Evolutionary conservation across 2,113 vertebrate species (phyloP), one percentile per base, ranked within the genome.

Genomic region (Glaucomys volans): DNA sequence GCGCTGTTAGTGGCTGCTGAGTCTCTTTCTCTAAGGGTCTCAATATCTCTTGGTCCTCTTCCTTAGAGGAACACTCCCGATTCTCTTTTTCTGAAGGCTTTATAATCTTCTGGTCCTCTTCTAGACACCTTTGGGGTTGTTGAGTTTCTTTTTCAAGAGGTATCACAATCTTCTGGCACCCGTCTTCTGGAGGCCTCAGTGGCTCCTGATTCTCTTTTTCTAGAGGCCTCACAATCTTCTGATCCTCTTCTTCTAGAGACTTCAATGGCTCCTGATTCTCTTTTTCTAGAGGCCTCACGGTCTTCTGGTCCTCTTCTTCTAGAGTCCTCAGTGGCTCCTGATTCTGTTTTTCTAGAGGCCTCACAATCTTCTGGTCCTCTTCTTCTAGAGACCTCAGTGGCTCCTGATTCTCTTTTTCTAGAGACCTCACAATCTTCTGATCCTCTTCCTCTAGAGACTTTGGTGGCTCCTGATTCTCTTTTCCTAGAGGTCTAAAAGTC

Each of bases 1-100:
- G 59, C 84, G 57, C 14, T 40, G 32, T 44, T 69, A 47, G 16
- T 32, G 67, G 13, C 69, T 89, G 62, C 32, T 57, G 96, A 37
- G 42, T 81, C 35, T 95, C 92, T 17, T 74, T 52, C 71, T 94
- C 96, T 57, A 74, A 32, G 87, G 92, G 12, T 47, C 7, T 84
- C 59, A 50, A 1, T 12, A 17, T 75, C 37, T 35, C 14, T 62
- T 81, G 83, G 6, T 84, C 40, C 13, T 95, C 94, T 37, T 64
- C 13, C 26, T 50, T 52, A 40, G 4, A 28, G 69, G 22, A n/a
- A n/a, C n/a, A n/a, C 30, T 85, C 66, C 5, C n/a, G 64, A 40
- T 35, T 81, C 16, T 94, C 77, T 54, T 93, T 54, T 94, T 82
- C 94, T 54, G 71, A 40, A 64, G 62, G 8, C 1, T 5, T 37